Evolutionary conservation across 2,888 invertebrate genomes (phyloP).

Genomic region (Bombylius major): DNA sequence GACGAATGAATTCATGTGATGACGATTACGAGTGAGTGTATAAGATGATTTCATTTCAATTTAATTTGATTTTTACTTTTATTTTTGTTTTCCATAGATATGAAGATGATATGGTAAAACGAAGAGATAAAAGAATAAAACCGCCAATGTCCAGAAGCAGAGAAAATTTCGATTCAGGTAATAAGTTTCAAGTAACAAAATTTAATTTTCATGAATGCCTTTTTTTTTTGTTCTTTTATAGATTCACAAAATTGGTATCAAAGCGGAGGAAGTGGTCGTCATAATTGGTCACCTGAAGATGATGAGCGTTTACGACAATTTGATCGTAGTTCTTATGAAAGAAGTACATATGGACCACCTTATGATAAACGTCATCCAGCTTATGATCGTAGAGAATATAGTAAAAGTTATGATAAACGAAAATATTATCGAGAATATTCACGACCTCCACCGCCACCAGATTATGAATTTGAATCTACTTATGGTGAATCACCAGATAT

Average conservation of each 20-base stretch:
- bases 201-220: too few species aligned
- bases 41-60: slow-evolving; percentile 7
- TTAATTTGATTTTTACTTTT: too few species aligned
- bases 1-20: slow-evolving; percentile 50
- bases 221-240: slow-evolving; percentile 6
- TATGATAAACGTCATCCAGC: slow-evolving; percentile 30
- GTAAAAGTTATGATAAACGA: slow-evolving; percentile 27
- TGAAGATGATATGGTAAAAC: slow-evolving; percentile 29
- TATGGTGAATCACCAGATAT: slow-evolving; percentile 23
- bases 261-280: slow-evolving; percentile 24
- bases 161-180: slow-evolving; percentile 35
- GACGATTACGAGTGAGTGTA: slow-evolving; percentile 57
- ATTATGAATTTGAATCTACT: slow-evolving; percentile 19
- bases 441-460: slow-evolving; percentile 29
- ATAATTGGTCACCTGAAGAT: slow-evolving; percentile 35
- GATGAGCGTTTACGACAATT: slow-evolving; percentile 29
- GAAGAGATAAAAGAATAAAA: slow-evolving; percentile 30
- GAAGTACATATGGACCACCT: slow-evolving; percentile 36
- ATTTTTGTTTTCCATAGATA: slow-evolving; percentile 22
- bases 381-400: slow-evolving; percentile 26
- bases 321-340: slow-evolving; percentile 34
- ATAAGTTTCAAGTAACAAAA: not conserved
- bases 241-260: slow-evolving; percentile 36
- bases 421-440: slow-evolving; percentile 33
- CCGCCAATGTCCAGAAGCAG: slow-evolving; percentile 30